Conservation (phyloP, 2,888 invertebrate species). For the Pecten maximus region DNA sequence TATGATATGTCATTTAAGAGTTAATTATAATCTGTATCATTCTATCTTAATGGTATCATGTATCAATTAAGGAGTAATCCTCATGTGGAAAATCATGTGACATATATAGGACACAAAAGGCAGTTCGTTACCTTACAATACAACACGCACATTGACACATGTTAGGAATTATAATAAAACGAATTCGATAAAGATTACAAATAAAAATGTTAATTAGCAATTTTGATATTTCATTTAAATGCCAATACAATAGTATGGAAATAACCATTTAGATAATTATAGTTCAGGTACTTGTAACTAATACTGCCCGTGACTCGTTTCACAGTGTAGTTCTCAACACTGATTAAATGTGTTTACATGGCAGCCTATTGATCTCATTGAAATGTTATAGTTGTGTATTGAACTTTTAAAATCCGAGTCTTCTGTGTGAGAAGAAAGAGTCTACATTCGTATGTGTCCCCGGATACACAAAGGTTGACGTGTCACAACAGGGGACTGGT, state of each 20-base stretch:
- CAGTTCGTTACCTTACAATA: neutral
- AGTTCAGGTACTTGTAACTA: neutral
- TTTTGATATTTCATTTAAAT: neutral
- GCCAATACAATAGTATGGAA: neutral
- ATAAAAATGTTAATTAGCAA: slow-evolving; percentile 13
- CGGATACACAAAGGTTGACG: neutral
- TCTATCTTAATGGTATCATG: neutral
- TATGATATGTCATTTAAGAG: neutral
- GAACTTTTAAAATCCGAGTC: slow-evolving; percentile 15
- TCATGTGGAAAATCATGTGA: neutral
- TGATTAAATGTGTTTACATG: slow-evolving; percentile 37
- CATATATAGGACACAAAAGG: neutral
- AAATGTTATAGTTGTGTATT: slow-evolving; percentile 27
- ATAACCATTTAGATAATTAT: neutral
- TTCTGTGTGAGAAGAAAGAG: slow-evolving; percentile 5
- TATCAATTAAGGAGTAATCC: neutral
- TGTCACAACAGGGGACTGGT: neutral
- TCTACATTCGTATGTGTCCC: slow-evolving; percentile 7
- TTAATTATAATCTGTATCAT: neutral
- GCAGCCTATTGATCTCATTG: slow-evolving; percentile 28
- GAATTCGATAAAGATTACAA: neutral
- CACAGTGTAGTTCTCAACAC: neutral
- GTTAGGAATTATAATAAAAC: neutral
- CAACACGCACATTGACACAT: neutral
- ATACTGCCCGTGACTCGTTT: neutral